These are phyloP conservation scores for Papilio machaon DNA, from an alignment of 1,140 invertebrate species.

Conservation along the genomic window DNA sequence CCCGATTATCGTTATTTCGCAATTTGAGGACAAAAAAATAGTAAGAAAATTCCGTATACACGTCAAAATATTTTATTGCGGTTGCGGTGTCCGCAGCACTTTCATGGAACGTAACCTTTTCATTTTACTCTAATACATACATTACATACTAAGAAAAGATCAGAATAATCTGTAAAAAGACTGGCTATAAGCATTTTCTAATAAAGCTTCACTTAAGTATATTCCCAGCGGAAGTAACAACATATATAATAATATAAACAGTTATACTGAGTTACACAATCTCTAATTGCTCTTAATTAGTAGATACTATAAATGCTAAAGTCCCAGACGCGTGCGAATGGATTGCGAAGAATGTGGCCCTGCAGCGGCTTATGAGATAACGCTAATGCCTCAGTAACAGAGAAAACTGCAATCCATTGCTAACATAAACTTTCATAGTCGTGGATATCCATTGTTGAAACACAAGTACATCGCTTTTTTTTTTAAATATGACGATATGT, in stretches of 20 bases:
- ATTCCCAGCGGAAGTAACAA: background rate
- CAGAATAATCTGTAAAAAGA: no score
- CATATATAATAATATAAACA: constrained; percentile 41
- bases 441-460: background rate
- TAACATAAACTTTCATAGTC: no score
- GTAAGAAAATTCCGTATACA: no score
- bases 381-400: background rate
- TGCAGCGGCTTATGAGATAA: background rate
- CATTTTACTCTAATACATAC: no score
- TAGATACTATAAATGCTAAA: constrained; percentile 44
- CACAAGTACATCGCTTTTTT: background rate
- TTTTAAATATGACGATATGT: background rate
- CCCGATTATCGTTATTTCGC: no score
- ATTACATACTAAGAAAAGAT: no score
- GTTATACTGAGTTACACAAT: constrained; percentile 50
- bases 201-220: no score
- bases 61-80: no score
- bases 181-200: no score
- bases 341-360: constrained; percentile 21
- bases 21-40: no score
- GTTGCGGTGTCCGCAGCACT: no score
- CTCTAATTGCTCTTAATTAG: constrained; percentile 50
- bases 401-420: background rate
- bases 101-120: no score
- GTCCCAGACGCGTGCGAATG: constrained; percentile 30